Conservation (phyloP, 2,113 vertebrate species). For the Deroptyus accipitrinus region DNA sequence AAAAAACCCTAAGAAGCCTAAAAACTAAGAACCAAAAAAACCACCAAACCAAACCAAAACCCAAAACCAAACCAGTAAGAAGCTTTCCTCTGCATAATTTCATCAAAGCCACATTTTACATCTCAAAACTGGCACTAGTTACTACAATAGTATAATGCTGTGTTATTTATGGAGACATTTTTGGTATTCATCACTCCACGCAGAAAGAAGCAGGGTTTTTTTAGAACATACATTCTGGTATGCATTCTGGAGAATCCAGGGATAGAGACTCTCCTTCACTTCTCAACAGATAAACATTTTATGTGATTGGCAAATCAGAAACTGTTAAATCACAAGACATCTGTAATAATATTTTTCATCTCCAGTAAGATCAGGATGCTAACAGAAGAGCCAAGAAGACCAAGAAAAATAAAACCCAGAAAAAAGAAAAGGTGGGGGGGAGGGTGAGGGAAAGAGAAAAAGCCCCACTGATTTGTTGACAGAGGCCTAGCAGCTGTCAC, state of each 20-base stretch:
- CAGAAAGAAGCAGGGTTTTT: neutral
- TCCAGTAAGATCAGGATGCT: conserved; percentile 64
- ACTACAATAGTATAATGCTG: neutral
- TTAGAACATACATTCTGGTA: neutral
- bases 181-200: neutral
- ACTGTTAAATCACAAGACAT: conserved; percentile 62
- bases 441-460: neutral
- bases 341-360: conserved; percentile 69
- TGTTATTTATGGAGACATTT: neutral
- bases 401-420: neutral
- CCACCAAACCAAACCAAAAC: neutral
- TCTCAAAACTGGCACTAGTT: neutral
- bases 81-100: neutral
- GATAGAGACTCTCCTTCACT: neutral
- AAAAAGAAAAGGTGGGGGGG: neutral
- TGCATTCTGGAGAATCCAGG: neutral
- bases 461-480: conserved; percentile 55
- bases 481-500: conserved; percentile 75
- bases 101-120: neutral
- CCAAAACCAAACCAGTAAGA: neutral
- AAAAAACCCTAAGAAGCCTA: neutral
- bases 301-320: conserved; percentile 69
- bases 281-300: conserved; percentile 26
- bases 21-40: neutral
- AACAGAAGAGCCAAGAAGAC: conserved; percentile 60